A percentile compares a stretch with the other conserved stretches of the same genome.
Evolutionary conservation across 2,888 invertebrate genomes (phyloP).

Genomic region (Hemithea aestivaria): DNA sequence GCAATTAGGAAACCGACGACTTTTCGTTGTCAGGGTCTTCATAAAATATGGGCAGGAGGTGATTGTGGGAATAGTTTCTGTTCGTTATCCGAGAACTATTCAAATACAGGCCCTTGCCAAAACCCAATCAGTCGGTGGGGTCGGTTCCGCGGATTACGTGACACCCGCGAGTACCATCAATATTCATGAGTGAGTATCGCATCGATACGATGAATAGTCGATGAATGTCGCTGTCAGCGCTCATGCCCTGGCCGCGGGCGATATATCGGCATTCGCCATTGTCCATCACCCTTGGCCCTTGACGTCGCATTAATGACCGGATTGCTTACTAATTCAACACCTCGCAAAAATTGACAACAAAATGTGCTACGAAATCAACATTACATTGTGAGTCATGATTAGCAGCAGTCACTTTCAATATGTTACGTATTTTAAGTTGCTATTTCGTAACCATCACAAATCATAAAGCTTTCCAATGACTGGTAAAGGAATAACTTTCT

Average conservation of each 20-base stretch:
- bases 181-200: conserved; percentile 59
- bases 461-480: conserved; percentile 1
- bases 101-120: conserved; percentile 38
- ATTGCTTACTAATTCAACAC: conserved; percentile 1
- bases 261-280: conserved; percentile 25
- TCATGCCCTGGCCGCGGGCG: conserved; percentile 17
- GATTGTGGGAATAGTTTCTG: conserved; percentile 18
- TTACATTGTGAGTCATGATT: no score
- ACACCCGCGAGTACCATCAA: conserved; percentile 58
- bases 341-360: no score
- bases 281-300: conserved; percentile 16
- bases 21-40: conserved; percentile 12
- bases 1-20: conserved; percentile 11
- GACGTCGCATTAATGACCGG: conserved; percentile 9
- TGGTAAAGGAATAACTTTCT: conserved; percentile 10
- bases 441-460: neutral
- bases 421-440: no score
- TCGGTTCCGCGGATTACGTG: conserved; percentile 53
- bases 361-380: no score
- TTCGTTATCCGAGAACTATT: conserved; percentile 26
- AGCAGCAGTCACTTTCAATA: no score
- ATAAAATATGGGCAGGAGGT: conserved; percentile 14
- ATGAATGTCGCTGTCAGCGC: conserved; percentile 45
- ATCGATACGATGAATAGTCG: conserved; percentile 61
- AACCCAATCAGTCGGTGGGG: conserved; percentile 51